Conservation (phyloP, 2,888 invertebrate species). For the Tanytarsus gracilentus region DNA sequence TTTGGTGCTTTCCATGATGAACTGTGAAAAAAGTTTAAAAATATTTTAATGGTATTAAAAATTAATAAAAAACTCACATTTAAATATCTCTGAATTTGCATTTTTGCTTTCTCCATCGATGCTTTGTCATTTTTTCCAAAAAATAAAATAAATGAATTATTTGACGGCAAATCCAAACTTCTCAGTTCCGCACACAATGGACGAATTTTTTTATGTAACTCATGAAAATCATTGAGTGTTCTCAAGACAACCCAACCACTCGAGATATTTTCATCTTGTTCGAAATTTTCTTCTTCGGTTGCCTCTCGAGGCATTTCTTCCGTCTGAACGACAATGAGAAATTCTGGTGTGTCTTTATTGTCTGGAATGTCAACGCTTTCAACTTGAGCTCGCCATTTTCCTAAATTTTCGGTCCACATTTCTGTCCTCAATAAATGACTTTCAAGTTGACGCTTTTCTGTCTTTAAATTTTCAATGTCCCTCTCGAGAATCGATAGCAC, state of each 20-base stretch:
- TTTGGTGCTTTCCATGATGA: conserved; percentile 76
- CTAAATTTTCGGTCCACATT: conserved; percentile 83
- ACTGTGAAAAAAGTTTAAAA: conserved; percentile 45
- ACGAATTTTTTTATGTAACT: conserved; percentile 71
- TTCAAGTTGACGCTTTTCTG: conserved; percentile 71
- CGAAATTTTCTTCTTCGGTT: conserved; percentile 44
- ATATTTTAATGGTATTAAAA: conserved; percentile 4
- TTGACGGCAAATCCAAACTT: conserved; percentile 70
- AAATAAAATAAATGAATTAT: conserved; percentile 64
- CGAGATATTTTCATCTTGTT: conserved; percentile 46
- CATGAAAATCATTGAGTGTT: conserved; percentile 57
- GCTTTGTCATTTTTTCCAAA: conserved; percentile 75
- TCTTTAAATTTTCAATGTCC: conserved; percentile 74
- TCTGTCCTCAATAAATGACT: conserved; percentile 78
- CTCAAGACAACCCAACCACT: conserved; percentile 60
- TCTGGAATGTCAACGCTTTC: conserved; percentile 61
- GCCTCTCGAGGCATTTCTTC: conserved; percentile 49
- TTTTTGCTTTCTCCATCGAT: conserved; percentile 72
- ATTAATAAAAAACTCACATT: conserved; percentile 51
- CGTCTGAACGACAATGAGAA: conserved; percentile 73
- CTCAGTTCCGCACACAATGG: conserved; percentile 74
- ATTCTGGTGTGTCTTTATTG: conserved; percentile 52
- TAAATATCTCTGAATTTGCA: conserved; percentile 75
- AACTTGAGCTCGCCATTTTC: conserved; percentile 77
- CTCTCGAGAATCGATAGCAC: conserved; percentile 68